Evolutionary conservation across 2,888 invertebrate genomes (phyloP).

Genomic region (Catocala fraxini): DNA sequence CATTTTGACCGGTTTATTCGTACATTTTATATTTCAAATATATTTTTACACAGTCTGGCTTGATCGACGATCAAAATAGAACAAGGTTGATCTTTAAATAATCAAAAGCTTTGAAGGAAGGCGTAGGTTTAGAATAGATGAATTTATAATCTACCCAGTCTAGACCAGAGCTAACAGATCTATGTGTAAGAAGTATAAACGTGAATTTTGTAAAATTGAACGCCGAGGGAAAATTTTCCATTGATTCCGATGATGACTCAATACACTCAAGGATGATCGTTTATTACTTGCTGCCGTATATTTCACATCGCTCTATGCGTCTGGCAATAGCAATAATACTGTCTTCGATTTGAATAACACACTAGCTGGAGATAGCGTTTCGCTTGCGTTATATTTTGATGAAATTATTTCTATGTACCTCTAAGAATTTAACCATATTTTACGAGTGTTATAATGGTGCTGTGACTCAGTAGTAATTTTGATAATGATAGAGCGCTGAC

Average conservation of each 20-base stretch:
- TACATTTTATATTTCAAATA: slow-evolving; percentile 68
- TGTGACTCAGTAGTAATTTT: too few species aligned
- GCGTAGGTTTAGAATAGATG: slow-evolving; percentile 61
- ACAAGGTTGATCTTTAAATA: slow-evolving; percentile 80
- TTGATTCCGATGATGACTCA: slow-evolving; percentile 2
- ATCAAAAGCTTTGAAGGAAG: slow-evolving; percentile 62
- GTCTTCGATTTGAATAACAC: too few species aligned
- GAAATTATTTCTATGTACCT: too few species aligned
- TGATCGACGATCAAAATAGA: slow-evolving; percentile 72
- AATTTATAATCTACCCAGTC: slow-evolving; percentile 45
- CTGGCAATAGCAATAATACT: too few species aligned
- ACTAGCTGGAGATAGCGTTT: too few species aligned
- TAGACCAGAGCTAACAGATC: slow-evolving; percentile 33
- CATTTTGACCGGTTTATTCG: slow-evolving; percentile 65
- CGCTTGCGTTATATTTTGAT: too few species aligned
- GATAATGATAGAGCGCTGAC: too few species aligned
- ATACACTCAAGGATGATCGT: background rate
- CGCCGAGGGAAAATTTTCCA: slow-evolving; percentile 23
- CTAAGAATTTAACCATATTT: too few species aligned
- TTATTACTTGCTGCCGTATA: too few species aligned
- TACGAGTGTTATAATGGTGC: too few species aligned
- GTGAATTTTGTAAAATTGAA: slow-evolving; percentile 5
- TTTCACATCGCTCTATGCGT: too few species aligned
- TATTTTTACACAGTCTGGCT: slow-evolving; percentile 70
- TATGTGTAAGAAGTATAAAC: slow-evolving; percentile 6